Conservation (phyloP, 2,113 vertebrate species). For the Chionis minor region DNA sequence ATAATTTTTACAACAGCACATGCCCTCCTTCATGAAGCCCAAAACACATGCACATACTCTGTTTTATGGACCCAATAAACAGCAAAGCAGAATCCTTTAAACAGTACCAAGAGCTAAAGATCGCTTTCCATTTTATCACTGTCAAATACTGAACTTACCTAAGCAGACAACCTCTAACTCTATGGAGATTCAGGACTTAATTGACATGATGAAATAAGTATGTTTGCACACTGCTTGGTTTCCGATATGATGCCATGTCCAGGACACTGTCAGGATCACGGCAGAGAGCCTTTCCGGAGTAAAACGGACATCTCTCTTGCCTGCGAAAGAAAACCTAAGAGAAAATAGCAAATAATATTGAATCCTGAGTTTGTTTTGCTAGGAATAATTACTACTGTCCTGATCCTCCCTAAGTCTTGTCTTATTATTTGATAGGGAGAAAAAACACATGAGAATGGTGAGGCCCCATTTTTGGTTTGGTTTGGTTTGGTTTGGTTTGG, state of each 20-base stretch:
- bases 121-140: not conserved
- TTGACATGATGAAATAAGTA: not conserved
- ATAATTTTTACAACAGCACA: not conserved
- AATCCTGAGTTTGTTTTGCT: not conserved
- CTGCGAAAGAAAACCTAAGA: not conserved
- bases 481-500: not conserved
- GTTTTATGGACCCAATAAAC: not conserved
- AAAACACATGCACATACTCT: not conserved
- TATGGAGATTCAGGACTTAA: not conserved
- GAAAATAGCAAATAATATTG: not conserved
- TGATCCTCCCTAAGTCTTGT: not conserved
- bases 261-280: not conserved
- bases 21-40: not conserved
- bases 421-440: not conserved
- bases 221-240: not conserved
- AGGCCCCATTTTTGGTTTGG: not conserved
- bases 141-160: not conserved
- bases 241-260: accelerated
- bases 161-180: not conserved
- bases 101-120: not conserved
- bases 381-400: not conserved
- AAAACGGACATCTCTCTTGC: not conserved
- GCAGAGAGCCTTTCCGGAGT: not conserved
- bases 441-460: not conserved
- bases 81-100: not conserved